phyloP scores from a whole-genome alignment of 2,888 invertebrate species.

The Dolomedes plantarius region DNA sequence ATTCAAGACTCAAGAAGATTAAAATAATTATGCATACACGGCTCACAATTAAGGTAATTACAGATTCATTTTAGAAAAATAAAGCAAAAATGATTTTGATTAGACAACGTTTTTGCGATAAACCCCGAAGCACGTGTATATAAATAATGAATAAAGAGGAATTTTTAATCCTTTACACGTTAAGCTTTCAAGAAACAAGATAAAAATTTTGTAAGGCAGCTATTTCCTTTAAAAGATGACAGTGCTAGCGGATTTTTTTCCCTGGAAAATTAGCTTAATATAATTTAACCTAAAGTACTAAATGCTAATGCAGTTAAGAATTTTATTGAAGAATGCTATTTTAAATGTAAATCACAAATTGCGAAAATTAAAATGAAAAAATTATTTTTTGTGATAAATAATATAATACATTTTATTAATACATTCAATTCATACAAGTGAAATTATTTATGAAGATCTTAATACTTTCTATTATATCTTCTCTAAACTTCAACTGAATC shows the following conservation, averaged over 20 bases:
- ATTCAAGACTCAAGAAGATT: neutral
- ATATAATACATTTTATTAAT: too few species aligned
- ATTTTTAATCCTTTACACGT: slow-evolving; percentile 1
- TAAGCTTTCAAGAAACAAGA: neutral
- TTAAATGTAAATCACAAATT: too few species aligned
- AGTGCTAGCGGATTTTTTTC: neutral
- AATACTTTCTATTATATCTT: too few species aligned
- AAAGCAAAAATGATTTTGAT: slow-evolving; percentile 9
- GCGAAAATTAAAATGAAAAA: too few species aligned
- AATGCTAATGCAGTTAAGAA: neutral
- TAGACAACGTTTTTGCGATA: neutral
- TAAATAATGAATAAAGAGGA: neutral
- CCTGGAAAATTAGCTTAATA: neutral
- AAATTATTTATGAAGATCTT: too few species aligned
- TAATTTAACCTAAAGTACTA: neutral
- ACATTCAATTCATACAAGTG: too few species aligned
- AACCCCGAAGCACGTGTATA: slow-evolving; percentile 14
- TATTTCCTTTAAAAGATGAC: neutral
- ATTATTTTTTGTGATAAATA: too few species aligned
- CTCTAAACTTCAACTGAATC: too few species aligned
- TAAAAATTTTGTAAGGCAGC: neutral
- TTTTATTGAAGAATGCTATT: neutral
- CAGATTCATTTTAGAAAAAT: slow-evolving; percentile 14
- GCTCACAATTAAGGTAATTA: slow-evolving; percentile 15
- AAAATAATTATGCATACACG: slow-evolving; percentile 16